Evolutionary conservation across 2,113 vertebrate species (phyloP).

Genomic region (Micromys minutus): DNA sequence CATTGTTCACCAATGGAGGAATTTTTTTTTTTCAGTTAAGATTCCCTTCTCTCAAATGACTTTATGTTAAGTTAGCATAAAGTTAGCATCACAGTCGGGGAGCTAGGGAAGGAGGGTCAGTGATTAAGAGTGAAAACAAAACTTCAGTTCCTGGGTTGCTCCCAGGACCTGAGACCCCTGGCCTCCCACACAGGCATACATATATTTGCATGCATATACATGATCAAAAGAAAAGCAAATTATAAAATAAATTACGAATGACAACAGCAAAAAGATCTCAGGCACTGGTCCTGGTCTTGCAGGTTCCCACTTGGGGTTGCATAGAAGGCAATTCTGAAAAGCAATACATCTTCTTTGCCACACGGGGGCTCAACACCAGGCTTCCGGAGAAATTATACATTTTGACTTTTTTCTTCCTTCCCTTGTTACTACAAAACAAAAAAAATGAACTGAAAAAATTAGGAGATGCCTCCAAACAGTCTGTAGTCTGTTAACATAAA

Average conservation of each 20-base stretch:
- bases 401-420: not conserved
- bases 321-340: not conserved
- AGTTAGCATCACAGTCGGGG: not conserved
- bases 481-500: not conserved
- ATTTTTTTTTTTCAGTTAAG: not conserved
- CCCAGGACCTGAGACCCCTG: not conserved
- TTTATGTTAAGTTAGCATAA: not conserved
- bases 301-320: not conserved
- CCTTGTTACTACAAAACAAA: not conserved
- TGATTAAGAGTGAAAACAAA: not conserved
- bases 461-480: not conserved
- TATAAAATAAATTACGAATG: not conserved
- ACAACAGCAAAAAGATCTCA: not conserved
- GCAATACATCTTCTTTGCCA: not conserved
- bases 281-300: not conserved
- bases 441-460: not conserved
- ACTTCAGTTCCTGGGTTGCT: not conserved
- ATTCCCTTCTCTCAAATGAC: not conserved
- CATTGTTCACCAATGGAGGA: not conserved
- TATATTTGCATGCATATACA: not conserved
- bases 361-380: conserved; percentile 7
- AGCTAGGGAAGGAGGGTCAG: not conserved
- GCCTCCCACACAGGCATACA: not conserved
- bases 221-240: not conserved
- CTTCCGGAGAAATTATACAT: not conserved